Evolutionary conservation across 2,888 invertebrate species (phyloP).

Genomic region (Heteromurus nitidus): DNA sequence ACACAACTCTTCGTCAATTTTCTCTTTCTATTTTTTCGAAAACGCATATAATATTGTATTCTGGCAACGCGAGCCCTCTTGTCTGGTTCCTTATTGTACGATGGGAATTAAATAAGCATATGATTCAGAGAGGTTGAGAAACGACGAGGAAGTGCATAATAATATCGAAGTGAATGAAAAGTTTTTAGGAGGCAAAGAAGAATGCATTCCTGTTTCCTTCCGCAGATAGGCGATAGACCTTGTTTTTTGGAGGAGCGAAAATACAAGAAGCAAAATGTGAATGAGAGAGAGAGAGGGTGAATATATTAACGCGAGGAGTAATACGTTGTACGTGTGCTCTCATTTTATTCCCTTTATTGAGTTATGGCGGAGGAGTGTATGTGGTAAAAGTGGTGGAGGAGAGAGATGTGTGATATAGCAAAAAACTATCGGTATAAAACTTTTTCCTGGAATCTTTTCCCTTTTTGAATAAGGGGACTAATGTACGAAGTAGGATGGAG

Average conservation of each 20-base stretch:
- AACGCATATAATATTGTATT: too few relatives aligned
- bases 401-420: neutral
- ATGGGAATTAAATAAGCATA: conserved; percentile 16
- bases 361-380: conserved; percentile 35
- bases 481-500: neutral
- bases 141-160: neutral
- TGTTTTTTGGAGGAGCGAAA: neutral
- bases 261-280: neutral
- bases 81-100: conserved; percentile 2
- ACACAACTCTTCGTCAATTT: too few relatives aligned
- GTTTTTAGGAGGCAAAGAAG: neutral
- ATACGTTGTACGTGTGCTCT: conserved; percentile 39
- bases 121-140: neutral
- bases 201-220: neutral
- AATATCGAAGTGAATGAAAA: neutral
- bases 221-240: neutral
- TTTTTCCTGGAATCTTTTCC: too few relatives aligned
- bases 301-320: conserved; percentile 49
- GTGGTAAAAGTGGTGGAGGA: conserved; percentile 14
- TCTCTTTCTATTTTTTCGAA: too few relatives aligned
- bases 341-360: conserved; percentile 57
- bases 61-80: too few relatives aligned
- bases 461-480: too few relatives aligned
- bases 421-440: too few relatives aligned
- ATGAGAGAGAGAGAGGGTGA: conserved; percentile 43